These are phyloP conservation scores for Phrynocephalus guinanensis DNA, from an alignment of 2,797 vertebrate species.

Conservation along the genomic window DNA sequence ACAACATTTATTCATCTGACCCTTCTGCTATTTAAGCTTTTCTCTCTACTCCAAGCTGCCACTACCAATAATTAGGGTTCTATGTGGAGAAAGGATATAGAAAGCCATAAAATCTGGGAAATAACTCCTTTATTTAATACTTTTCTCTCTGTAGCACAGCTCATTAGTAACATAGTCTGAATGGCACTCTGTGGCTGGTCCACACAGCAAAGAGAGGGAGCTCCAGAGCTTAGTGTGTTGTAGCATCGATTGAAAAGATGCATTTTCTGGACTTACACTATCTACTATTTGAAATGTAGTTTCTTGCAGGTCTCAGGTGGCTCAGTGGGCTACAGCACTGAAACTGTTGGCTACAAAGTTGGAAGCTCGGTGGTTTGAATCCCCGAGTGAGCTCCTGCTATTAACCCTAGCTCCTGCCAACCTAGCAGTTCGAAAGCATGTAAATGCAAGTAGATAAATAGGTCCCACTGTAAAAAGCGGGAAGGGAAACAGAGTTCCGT, in stretches of 20 bases:
- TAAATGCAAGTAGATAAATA: too few species aligned
- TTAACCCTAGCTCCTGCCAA: too few species aligned
- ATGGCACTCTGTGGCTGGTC: not conserved
- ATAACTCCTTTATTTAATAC: not conserved
- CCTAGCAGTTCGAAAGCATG: too few species aligned
- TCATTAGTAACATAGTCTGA: not conserved
- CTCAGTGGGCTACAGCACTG: too few species aligned
- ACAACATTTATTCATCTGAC: not conserved
- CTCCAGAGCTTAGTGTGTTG: not conserved
- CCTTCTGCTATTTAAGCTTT: not conserved
- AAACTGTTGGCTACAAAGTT: too few species aligned
- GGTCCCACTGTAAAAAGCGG: too few species aligned
- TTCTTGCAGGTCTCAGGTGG: not conserved
- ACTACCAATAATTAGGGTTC: not conserved
- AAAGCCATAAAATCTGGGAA: not conserved
- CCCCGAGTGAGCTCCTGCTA: too few species aligned
- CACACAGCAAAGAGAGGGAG: not conserved
- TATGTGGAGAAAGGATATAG: not conserved
- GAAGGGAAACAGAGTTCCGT: too few species aligned
- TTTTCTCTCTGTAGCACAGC: not conserved
- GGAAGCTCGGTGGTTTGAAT: too few species aligned
- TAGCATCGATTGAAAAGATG: not conserved
- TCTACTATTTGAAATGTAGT: not conserved
- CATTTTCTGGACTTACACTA: not conserved
- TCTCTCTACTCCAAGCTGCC: not conserved